Evolutionary conservation across 2,888 invertebrate species (phyloP), one percentile per base, ranked within the genome.

Genomic region (Plebejus anna): DNA sequence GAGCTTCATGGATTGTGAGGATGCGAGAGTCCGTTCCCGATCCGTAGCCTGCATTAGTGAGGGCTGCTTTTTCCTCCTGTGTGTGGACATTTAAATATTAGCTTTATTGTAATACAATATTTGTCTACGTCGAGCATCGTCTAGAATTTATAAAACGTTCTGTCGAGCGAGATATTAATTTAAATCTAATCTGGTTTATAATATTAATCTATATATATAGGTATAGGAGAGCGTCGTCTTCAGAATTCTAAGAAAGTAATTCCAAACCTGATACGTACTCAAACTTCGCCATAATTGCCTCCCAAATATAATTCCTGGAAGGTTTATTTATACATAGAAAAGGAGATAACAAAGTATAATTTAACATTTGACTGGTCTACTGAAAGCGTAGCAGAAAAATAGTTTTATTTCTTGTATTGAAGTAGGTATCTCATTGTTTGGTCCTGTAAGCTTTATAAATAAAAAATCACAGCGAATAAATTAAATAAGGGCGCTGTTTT

Each of bases 201-300:
- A 32, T 32, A 66, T 66, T 13, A 32, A 66, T 66, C 61, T 66
- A 66, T 11, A 4, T 13, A n/a, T n/a, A n/a, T n/a, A n/a, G 1
- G 13, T 32, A 61, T 5, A 66, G 66, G 5, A 28, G 32, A 13
- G 66, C 13, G 32, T 13, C 66, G 16, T 66, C 32, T 61, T 66
- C 16, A 66, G 36, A 36, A 66, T 66, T 66, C 66, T 32, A 66
- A 66, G 66, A 66, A 66, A 32, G 66, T 32, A 32, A 16, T 66
- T 32, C 5, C 66, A 13, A 59, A 59, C 22, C n/a, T 59, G 32
- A 32, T 61, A 61, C 22, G 22, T 6, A 59, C 22, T 59, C 59
- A 22, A 61, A 61, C 66, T 66, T 13, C 66, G 13, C 5, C 16
- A 13, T 32, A 66, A 66, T 66, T 66, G 32, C 13, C 13, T 32